Base-by-base conservation (phyloP, 2,113 vertebrate genomes). In the Seriola dumerili region DNA sequence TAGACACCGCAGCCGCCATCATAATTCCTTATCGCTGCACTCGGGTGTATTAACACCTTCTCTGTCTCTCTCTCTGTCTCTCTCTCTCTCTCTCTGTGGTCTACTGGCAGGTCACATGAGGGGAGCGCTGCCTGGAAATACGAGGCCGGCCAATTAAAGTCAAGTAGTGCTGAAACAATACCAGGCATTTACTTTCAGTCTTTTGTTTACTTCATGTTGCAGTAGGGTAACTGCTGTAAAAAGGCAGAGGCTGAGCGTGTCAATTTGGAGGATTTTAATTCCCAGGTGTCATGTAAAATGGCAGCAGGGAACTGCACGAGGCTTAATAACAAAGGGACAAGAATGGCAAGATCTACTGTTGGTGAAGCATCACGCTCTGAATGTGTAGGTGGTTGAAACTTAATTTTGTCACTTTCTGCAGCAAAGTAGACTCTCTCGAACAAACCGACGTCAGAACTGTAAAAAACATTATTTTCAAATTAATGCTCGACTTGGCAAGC, bases 11-110 rank as follows among this genome's bases (percentile, higher is more conserved):
- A 29, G 62, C 19, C 5, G 8, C 65, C 12, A 4, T 44, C 40
- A 6, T 52, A 3, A 72, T 19, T 48, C 14, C 74, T 78, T 84
- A 89, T 78, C 73, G 44, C 75, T 0, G 19, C 61, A 6, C 59
- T 72, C 2, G 1, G 52, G 32, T 40, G 57, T 71, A 52, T 79
- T 68, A 72, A 64, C 38, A 11, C n/a, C 0, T 34, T 32, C 65
- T 40, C 44, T 38, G 2, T 58, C 40, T 16, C 57, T 21, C 54
- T 17, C 34, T 58, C 36, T 46, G 17, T 21, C 40, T 78, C 3
- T 59, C 46, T 16, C 52, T 21, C 54, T 17, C 34, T 58, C 38
- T 46, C 29, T 21, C 34, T 78, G 59, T 71, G 73, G 69, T 77
- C 63, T 38, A 14, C 55, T 77, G 64, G 67, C 44, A 25, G 67